phyloP scores from a whole-genome alignment of 1,140 invertebrate genomes.

The Bombus confusus region DNA sequence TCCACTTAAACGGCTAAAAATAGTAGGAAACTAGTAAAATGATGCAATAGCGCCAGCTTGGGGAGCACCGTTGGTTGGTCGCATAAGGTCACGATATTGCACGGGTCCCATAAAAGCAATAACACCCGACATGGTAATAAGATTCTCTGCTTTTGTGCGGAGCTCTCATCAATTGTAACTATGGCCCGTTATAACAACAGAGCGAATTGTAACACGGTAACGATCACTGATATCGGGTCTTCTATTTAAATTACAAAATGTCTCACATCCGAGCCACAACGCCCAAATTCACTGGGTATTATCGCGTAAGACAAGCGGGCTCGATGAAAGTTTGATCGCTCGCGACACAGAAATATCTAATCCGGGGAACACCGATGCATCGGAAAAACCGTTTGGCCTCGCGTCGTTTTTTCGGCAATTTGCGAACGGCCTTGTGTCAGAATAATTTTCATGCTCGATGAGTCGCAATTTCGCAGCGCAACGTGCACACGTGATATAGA shows the following conservation, averaged over 20 bases:
- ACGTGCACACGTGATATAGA: constrained; percentile 16
- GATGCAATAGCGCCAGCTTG: neutral
- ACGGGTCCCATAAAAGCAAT: constrained; percentile 21
- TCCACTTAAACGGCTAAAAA: neutral
- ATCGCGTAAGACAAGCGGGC: neutral
- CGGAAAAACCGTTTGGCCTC: neutral
- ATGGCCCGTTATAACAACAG: constrained; percentile 19
- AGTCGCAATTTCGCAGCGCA: neutral
- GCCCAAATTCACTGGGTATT: neutral
- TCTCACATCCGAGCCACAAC: neutral
- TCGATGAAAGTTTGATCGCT: constrained; percentile 19
- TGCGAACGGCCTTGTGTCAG: neutral
- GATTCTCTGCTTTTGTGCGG: constrained; percentile 16
- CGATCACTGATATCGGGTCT: constrained; percentile 34
- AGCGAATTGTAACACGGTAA: constrained; percentile 29
- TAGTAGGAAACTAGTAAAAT: neutral
- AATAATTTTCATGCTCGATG: constrained; percentile 48
- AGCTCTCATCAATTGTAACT: constrained; percentile 27
- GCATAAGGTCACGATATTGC: constrained; percentile 1
- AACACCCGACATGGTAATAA: constrained; percentile 30
- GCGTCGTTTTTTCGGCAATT: neutral
- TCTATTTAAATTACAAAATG: constrained; percentile 21
- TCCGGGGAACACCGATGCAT: neutral
- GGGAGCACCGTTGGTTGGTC: neutral
- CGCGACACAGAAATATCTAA: neutral